Base-by-base conservation (phyloP, 2,888 invertebrate genomes). In the Bugulina stolonifera region DNA sequence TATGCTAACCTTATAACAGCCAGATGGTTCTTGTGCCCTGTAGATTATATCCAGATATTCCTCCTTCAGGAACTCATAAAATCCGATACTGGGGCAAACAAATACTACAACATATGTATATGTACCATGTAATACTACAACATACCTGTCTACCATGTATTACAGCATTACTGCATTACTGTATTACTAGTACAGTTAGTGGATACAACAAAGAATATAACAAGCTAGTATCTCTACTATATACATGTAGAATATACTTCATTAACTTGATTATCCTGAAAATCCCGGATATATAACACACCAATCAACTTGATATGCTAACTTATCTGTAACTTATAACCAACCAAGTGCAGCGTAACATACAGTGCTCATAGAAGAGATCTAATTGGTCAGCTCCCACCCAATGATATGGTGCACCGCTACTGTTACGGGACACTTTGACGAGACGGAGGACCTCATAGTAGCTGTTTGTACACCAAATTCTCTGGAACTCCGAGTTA, bases 51-150 rank as follows among this genome's bases (percentile, higher is more conserved):
- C 71, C 43, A 83, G 75, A 74, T 79, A 81, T n/a, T 80, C 78
- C 18, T 76, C 74, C 70, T 80, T 78, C 32, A 83, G 75, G 72
- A 83, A 82, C 75, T 83, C 79, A 69, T 77, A 78, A 74, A 78
- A 83, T 22, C 83, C 83, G 5, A 81, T 73, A 72, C 77, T 79
- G 69, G 82, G 80, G 75, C 83, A 83, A 0, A 83, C 77, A 76
- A 82, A 81, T 72, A 80, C 83, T 83, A 80, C 73, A 71, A 57
- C 22, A 25, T 23, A 55, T 5, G 25, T 25, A 55, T 5, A 18
- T 55, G 25, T 18, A 55, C 43, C 18, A 43, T 10, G n/a, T n/a
- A n/a, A n/a, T n/a, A n/a, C n/a, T n/a, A n/a, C n/a, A n/a, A n/a
- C n/a, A n/a, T n/a, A n/a, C n/a, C n/a, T n/a, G n/a, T n/a, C n/a